Base-by-base conservation (phyloP, 2,888 invertebrate genomes). In the Prostheceraeus crozeri region DNA sequence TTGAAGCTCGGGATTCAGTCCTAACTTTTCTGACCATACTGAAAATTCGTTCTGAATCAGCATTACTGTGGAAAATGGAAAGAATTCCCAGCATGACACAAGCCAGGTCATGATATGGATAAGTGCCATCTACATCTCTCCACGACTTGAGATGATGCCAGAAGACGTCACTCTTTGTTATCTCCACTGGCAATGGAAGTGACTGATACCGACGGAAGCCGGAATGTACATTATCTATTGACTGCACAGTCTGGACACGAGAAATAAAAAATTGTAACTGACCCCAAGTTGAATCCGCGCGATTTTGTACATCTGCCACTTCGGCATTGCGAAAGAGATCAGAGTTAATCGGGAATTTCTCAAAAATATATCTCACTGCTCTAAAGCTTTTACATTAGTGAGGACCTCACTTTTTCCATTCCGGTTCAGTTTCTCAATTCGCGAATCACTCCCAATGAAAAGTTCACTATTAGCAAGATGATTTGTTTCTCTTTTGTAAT, bases 161-260 rank as follows among this genome's bases (percentile, higher is more conserved):
- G 27, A n/a, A n/a, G 28, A 48, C 48, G 28, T 23, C 48, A 48
- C 48, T 48, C 25, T 30, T 48, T 4, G 19, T 23, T 30, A 48
- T 30, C 48, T 48, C 48, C 48, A 48, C 48, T 48, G 48, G 48
- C n/a, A n/a, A n/a, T n/a, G n/a, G 48, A 48, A 48, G 28, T 48
- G 48, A 28, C 28, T 48, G 48, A 30, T 48, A 48, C 28, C 48
- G 25, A 48, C 23, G 14, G 28, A 48, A 48, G 28, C 48, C 48
- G 8, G 48, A 25, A 23, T 48, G 4, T 28, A 48, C 25, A 28
- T 48, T 48, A 30, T 48, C 48, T 30, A 28, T 48, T 14, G 23
- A 48, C 25, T 48, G 19, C 48, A 28, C 28, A 30, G 48, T 30
- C 23, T 25, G 48, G 27, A 48, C 23, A 48, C 14, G 48, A 19